Base-by-base conservation (phyloP, 2,797 vertebrate genomes). In the Tadarida brasiliensis region DNA sequence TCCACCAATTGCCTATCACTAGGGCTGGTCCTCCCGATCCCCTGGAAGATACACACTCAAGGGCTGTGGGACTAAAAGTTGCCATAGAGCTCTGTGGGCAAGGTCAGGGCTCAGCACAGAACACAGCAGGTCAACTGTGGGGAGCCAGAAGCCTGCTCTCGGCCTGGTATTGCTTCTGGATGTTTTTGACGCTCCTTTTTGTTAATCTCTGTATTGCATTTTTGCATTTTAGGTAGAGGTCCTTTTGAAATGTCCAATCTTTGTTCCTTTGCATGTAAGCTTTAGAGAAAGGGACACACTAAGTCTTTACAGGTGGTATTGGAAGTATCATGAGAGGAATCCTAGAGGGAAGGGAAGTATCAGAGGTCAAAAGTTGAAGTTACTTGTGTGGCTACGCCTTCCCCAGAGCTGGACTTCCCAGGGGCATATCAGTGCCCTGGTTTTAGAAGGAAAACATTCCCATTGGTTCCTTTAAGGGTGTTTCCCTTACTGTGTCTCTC, bases 391-490 rank as follows among this genome's bases (percentile, higher is more conserved):
- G 7, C 71, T 57, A 11, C 19, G 14, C 76, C 78, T 85, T 89
- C 19, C n/a, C 30, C 47, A 70, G 20, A 78, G 33, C n/a, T 74
- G 11, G 12, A 14, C 35, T 70, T 83, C 28, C 68, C 15, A 28
- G 61, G 28, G 73, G 15, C 6, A 51, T 11, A 63, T 47, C 22
- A 61, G 30, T 87, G 54, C 33, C 74, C 67, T 92, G 80, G 49
- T 84, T 93, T 93, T 65, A 73, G 68, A 90, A 83, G 51, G 30
- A 83, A 95, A 94, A 35, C 44, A 35, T 87, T 84, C 10, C 92
- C 28, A 47, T 6, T 33, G 73, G 15, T 89, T 65, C n/a, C 91
- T 88, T 59, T 71, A 39, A 88, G 39, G 51, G 11, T 47, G 70
- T 54, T 87, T 86, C 10, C 24, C 1, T 87, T 81, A 22, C 51